phyloP scores from a whole-genome alignment of 2,888 invertebrate species.

The Cosmia trapezina region DNA sequence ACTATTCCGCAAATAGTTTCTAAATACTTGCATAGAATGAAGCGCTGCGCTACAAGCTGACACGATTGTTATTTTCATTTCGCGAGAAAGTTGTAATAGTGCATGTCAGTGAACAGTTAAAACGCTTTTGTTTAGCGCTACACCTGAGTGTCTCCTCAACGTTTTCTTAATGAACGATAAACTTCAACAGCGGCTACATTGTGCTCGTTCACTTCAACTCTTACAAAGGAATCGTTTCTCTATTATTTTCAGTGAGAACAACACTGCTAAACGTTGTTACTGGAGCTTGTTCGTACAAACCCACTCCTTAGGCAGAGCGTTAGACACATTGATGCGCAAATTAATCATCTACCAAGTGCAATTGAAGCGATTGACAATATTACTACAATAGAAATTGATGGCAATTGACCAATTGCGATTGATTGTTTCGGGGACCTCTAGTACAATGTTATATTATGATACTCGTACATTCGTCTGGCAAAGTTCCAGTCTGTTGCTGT shows the following conservation, averaged over 20 bases:
- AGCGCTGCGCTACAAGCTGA: neutral
- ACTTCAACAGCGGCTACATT: slow-evolving; percentile 21
- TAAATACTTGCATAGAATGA: neutral
- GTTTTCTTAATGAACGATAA: slow-evolving; percentile 18
- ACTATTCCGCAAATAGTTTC: neutral
- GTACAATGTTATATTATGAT: neutral
- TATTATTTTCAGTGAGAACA: slow-evolving; percentile 21
- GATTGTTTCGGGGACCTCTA: no score
- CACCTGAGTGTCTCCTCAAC: slow-evolving; percentile 3
- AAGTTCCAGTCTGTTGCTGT: slow-evolving; percentile 1
- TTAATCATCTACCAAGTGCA: no score
- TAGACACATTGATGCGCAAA: no score
- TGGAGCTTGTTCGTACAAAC: slow-evolving; percentile 3
- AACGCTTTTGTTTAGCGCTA: slow-evolving; percentile 12
- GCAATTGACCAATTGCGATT: no score
- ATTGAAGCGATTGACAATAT: no score
- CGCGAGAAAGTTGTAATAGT: neutral
- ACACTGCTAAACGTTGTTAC: slow-evolving; percentile 20
- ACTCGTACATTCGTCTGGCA: neutral
- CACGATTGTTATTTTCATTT: neutral
- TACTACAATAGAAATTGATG: no score
- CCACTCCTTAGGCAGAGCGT: slow-evolving; percentile 4
- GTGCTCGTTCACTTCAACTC: slow-evolving; percentile 14
- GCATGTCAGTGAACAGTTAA: slow-evolving; percentile 4
- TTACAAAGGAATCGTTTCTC: neutral